Base-by-base conservation (phyloP, 2,888 invertebrate species). In the Prosopocoilus inquinatus region DNA sequence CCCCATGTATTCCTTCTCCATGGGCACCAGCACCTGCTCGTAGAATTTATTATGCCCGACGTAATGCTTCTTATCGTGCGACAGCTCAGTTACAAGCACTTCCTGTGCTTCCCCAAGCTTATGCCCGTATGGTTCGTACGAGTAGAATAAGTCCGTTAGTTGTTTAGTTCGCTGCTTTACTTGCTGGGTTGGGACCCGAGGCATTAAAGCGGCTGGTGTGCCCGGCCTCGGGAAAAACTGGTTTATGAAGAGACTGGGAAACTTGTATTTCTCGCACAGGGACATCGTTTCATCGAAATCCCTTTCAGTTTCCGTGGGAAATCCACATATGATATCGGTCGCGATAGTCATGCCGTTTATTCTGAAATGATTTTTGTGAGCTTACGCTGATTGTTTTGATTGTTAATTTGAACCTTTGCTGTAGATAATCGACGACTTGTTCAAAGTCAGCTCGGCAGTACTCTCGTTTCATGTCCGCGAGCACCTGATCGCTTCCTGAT, bases 251-350 rank as follows among this genome's bases (percentile, higher is more conserved):
- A 99, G 82, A 67, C 91, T 90, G 0, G 96, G 93, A 76, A 99
- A 99, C 65, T 87, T 85, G 75, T 96, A 91, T 71, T 91, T 87
- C 60, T 80, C 78, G 64, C 98, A 96, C 0, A 99, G 80, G 0
- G 80, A 73, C 81, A 96, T 78, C 0, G 96, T 97, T 60, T 93
- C 89, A 46, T 89, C 84, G 77, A 99, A 99, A 77, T 99, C 93
- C 9, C 78, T 75, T 44, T 89, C 90, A 0, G 93, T 95, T 80
- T 99, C 99, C 0, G 94, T 95, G 0, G 99, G 99, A 78, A 98
- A 99, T 0, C 98, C 98, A 75, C 97, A 97, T 69, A 99, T 99
- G 44, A 99, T 91, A 74, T 99, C 98, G 0, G 98, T 99, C 0
- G 96, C 97, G 69, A 99, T 92, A 9, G 94, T 96, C 48, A 97